A percentile compares a stretch with the other conserved stretches of the same genome.
Conservation (phyloP, 1,140 invertebrate genomes). For the Scaptomyza pallida region DNA sequence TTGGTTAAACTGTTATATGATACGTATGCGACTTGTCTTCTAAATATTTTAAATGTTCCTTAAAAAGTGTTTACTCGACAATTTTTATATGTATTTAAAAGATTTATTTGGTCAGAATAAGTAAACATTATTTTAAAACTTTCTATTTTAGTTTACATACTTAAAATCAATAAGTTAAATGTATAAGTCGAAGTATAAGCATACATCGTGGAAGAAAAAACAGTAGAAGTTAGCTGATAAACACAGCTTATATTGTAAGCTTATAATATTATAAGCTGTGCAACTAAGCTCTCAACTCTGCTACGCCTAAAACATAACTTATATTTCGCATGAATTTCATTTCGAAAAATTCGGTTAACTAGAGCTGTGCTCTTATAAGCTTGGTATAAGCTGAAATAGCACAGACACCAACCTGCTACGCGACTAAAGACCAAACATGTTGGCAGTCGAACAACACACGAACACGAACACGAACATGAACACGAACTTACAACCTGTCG, state of each 20-base stretch:
- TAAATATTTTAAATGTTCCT: too few relatives aligned
- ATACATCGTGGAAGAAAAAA: neutral
- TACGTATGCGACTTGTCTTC: neutral
- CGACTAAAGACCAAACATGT: slow-evolving; percentile 23
- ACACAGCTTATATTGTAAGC: neutral
- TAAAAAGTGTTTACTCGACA: too few relatives aligned
- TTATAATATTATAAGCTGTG: neutral
- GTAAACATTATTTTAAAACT: too few relatives aligned
- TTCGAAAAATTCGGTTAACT: slow-evolving; percentile 6
- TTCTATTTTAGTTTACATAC: too few relatives aligned
- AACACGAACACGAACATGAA: neutral
- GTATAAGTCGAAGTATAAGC: neutral
- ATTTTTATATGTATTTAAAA: too few relatives aligned
- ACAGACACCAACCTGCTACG: slow-evolving; percentile 28
- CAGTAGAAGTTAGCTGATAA: slow-evolving; percentile 1
- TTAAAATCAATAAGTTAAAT: neutral
- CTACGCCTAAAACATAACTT: neutral
- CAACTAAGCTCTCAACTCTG: neutral
- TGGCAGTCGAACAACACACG: neutral
- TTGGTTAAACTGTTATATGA: slow-evolving; percentile 15
- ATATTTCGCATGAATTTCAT: neutral
- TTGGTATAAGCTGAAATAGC: slow-evolving; percentile 40
- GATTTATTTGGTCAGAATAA: too few relatives aligned
- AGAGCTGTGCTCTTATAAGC: slow-evolving; percentile 9
- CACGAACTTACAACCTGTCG: slow-evolving; percentile 24